phyloP scores from a whole-genome alignment of 2,113 vertebrate species.

The Forbesichthys papilliferus region DNA sequence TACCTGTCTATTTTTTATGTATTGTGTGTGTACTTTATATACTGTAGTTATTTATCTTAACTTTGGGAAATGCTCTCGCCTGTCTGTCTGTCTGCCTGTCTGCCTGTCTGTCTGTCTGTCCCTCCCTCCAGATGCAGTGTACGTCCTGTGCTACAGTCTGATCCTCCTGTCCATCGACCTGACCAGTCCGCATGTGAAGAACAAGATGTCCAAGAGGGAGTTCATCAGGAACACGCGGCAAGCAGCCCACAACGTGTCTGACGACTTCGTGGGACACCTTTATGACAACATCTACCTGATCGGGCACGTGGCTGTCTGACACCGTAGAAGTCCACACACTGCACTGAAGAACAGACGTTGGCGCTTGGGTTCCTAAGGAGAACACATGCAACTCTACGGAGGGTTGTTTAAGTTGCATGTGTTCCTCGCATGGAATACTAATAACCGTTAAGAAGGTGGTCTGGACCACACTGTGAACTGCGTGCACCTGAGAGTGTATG shows the following conservation, averaged over 20 bases:
- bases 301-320: slow-evolving; percentile 95
- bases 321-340: slow-evolving; percentile 31
- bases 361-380: not conserved
- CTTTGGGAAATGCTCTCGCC: not conserved
- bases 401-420: slow-evolving; percentile 12
- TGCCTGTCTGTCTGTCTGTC: not conserved
- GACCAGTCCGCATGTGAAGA: slow-evolving; percentile 97
- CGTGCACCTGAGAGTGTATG: not conserved
- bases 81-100: not conserved
- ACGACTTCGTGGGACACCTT: slow-evolving; percentile 98
- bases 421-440: not conserved
- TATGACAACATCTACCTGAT: slow-evolving; percentile 99
- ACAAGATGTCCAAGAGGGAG: slow-evolving; percentile 99
- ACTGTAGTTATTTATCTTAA: not conserved
- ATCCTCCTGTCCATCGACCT: slow-evolving; percentile 98
- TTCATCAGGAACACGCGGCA: slow-evolving; percentile 97
- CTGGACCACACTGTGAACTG: slow-evolving; percentile 33
- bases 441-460: not conserved
- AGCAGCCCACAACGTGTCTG: slow-evolving; percentile 95
- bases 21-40: not conserved
- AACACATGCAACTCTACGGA: slow-evolving; percentile 6
- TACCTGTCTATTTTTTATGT: not conserved
- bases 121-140: slow-evolving; percentile 87
- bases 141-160: slow-evolving; percentile 97
- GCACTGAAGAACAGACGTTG: slow-evolving; percentile 42